Evolutionary conservation across 1,140 invertebrate genomes (phyloP).

Genomic region (Lasaia peninsularis): DNA sequence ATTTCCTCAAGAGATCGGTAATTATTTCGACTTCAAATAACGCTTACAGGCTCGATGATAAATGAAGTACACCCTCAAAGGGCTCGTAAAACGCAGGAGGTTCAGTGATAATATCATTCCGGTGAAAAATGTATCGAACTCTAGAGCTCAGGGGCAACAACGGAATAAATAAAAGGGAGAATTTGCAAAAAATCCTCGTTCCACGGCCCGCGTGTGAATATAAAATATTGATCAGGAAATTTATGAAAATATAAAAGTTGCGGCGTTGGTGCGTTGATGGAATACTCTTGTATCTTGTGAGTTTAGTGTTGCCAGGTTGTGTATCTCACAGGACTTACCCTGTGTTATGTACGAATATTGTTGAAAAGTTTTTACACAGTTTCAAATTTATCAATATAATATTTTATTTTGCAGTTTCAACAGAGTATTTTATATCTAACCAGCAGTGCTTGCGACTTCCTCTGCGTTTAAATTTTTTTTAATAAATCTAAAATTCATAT

Average conservation of each 20-base stretch:
- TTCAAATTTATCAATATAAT: no score
- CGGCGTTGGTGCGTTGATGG: conserved; percentile 45
- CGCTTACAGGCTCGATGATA: conserved; percentile 5
- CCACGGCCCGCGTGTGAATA: conserved; percentile 36
- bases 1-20: conserved; percentile 8
- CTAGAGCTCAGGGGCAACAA: conserved; percentile 43
- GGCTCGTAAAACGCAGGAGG: conserved; percentile 18
- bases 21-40: conserved; percentile 10
- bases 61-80: conserved; percentile 10
- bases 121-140: conserved; percentile 53
- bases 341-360: no score
- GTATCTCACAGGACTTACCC: no score
- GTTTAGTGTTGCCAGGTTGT: neutral
- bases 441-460: no score
- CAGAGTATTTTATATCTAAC: no score
- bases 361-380: no score
- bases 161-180: conserved; percentile 45
- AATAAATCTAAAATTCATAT: no score
- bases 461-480: no score
- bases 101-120: conserved; percentile 51
- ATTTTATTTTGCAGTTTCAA: no score
- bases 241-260: conserved; percentile 65
- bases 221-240: conserved; percentile 66
- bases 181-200: conserved; percentile 42
- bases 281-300: conserved; percentile 35